phyloP scores from a whole-genome alignment of 2,113 vertebrate genomes.

The Origma solitaria region DNA sequence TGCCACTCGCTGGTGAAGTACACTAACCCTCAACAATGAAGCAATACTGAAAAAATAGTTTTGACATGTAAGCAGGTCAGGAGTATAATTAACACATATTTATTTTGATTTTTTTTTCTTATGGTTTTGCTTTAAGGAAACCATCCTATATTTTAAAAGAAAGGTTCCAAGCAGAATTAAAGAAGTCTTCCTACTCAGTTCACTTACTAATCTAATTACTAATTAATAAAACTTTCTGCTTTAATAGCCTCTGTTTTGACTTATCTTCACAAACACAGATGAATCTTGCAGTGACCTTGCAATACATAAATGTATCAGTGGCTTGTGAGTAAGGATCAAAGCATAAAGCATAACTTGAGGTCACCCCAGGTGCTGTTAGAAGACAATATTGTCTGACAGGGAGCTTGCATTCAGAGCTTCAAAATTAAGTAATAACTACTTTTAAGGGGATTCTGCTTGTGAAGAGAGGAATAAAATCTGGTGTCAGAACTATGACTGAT shows the following conservation, averaged over 20 bases:
- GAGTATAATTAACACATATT: not conserved
- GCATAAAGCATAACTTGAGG: not conserved
- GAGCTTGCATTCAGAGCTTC: not conserved
- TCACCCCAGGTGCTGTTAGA: not conserved
- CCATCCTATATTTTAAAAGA: not conserved
- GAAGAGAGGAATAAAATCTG: not conserved
- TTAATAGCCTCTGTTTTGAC: not conserved
- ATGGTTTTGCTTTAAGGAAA: not conserved
- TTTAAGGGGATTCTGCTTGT: not conserved
- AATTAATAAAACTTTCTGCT: not conserved
- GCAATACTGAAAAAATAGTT: constrained; percentile 1
- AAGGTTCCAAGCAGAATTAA: not conserved
- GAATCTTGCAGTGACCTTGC: not conserved
- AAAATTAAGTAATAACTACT: not conserved
- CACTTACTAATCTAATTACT: not conserved
- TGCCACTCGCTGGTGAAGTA: not conserved
- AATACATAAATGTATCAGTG: not conserved
- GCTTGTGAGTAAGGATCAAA: not conserved
- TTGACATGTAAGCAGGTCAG: not conserved
- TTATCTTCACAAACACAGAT: not conserved
- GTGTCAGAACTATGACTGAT: not conserved
- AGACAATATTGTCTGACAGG: not conserved
- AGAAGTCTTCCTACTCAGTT: not conserved
- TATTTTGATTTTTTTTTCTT: not conserved
- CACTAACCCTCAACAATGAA: not conserved